Evolutionary conservation across 2,888 invertebrate genomes (phyloP).

Genomic region (Stenurella melanura): DNA sequence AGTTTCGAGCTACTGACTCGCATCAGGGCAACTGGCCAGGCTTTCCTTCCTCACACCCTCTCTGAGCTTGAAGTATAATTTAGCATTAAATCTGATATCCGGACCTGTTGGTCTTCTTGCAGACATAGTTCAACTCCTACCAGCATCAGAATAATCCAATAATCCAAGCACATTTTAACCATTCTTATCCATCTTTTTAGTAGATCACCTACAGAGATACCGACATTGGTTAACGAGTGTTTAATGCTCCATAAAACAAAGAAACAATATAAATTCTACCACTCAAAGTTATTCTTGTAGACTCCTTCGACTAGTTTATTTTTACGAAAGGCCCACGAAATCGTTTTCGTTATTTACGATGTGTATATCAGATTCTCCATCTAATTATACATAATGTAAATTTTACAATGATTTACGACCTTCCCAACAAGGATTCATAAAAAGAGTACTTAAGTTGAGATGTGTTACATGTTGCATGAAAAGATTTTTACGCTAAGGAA

Average conservation of each 20-base stretch:
- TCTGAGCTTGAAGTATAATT: too few relatives aligned
- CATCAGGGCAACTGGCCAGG: too few relatives aligned
- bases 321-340: neutral
- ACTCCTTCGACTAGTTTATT: neutral
- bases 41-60: too few relatives aligned
- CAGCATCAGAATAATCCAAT: too few relatives aligned
- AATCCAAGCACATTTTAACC: too few relatives aligned
- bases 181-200: neutral
- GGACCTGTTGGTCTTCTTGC: too few relatives aligned
- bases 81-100: too few relatives aligned
- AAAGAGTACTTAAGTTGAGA: conserved; percentile 12
- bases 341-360: neutral
- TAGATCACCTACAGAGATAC: neutral
- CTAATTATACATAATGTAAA: neutral
- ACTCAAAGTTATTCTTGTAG: neutral
- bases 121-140: too few relatives aligned
- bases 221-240: neutral
- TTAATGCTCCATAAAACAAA: neutral
- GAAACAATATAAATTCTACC: neutral
- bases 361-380: neutral
- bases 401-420: conserved; percentile 23
- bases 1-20: too few relatives aligned
- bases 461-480: neutral
- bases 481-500: conserved; percentile 1
- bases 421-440: conserved; percentile 14